A percentile compares a stretch with the other conserved stretches of the same genome.
Evolutionary conservation across 2,888 invertebrate species (phyloP).

Genomic region (Brassicogethes aeneus): DNA sequence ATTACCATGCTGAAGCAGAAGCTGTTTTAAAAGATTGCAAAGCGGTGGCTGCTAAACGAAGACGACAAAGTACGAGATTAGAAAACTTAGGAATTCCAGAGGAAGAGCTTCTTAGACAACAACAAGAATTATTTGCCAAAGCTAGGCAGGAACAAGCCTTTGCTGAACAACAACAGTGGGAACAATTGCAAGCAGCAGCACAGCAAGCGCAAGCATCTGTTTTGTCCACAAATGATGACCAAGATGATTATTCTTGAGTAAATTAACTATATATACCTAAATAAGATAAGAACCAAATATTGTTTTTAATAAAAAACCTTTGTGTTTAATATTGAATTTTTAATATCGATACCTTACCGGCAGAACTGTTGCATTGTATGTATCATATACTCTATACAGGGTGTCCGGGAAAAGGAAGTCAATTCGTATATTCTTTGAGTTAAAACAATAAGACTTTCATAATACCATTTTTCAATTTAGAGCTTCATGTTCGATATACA

Average conservation of each 20-base stretch:
- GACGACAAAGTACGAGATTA: conserved; percentile 88
- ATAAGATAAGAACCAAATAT: no score
- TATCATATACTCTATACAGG: no score
- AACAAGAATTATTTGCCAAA: conserved; percentile 96
- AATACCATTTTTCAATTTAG: no score
- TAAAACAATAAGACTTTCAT: no score
- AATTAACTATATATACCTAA: no score
- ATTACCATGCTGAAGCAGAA: conserved; percentile 91
- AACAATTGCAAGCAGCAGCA: conserved; percentile 65
- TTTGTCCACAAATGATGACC: conserved; percentile 43
- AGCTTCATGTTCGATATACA: no score
- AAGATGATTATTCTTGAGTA: conserved; percentile 29
- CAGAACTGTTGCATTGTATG: no score
- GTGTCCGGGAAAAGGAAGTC: no score
- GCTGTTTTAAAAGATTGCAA: conserved; percentile 92
- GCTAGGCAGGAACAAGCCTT: conserved; percentile 89
- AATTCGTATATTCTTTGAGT: no score
- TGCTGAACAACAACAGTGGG: conserved; percentile 89
- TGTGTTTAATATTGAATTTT: no score
- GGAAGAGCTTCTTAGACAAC: conserved; percentile 90
- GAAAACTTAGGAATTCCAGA: conserved; percentile 99
- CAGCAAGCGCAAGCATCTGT: conserved; percentile 48
- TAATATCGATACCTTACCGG: no score
- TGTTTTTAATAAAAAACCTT: no score
- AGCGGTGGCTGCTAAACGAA: conserved; percentile 91